Evolutionary conservation across 2,113 vertebrate species (phyloP).

Genomic region (Cnemophilus loriae): DNA sequence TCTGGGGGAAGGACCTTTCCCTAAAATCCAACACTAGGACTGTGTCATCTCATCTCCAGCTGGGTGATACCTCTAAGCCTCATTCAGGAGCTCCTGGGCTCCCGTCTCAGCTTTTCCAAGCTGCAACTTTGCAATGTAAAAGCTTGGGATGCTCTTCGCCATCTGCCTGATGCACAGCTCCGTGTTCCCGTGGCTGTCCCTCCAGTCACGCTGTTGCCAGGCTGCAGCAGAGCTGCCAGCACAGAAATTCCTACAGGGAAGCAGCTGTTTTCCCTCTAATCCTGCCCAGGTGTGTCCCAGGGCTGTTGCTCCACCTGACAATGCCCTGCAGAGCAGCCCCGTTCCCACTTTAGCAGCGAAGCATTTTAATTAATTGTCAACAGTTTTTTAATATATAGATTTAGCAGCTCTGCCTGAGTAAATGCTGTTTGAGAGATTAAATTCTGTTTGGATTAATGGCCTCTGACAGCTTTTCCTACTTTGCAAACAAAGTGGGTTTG

Average conservation of each 20-base stretch:
- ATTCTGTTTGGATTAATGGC: slow-evolving; percentile 67
- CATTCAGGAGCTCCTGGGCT: neutral
- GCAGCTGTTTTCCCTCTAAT: neutral
- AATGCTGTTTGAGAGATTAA: slow-evolving; percentile 64
- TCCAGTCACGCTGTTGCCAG: neutral
- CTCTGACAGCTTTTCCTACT: slow-evolving; percentile 66
- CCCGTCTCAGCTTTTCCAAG: neutral
- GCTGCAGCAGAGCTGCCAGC: neutral
- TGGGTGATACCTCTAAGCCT: neutral
- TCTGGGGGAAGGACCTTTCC: neutral
- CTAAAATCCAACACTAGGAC: neutral
- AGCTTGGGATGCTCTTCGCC: neutral
- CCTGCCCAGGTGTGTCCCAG: neutral
- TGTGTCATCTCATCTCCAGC: neutral
- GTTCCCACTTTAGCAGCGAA: neutral
- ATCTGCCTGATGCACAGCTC: neutral
- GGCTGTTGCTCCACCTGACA: neutral
- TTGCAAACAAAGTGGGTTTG: slow-evolving; percentile 66
- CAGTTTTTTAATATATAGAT: slow-evolving; percentile 57
- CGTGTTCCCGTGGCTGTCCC: neutral
- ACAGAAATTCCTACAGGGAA: neutral
- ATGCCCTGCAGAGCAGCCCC: neutral
- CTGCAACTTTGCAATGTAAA: neutral
- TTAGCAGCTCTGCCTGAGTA: slow-evolving; percentile 50
- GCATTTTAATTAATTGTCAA: slow-evolving; percentile 66